Conservation (phyloP, 2,888 invertebrate species). For the Eupithecia centaureata region DNA sequence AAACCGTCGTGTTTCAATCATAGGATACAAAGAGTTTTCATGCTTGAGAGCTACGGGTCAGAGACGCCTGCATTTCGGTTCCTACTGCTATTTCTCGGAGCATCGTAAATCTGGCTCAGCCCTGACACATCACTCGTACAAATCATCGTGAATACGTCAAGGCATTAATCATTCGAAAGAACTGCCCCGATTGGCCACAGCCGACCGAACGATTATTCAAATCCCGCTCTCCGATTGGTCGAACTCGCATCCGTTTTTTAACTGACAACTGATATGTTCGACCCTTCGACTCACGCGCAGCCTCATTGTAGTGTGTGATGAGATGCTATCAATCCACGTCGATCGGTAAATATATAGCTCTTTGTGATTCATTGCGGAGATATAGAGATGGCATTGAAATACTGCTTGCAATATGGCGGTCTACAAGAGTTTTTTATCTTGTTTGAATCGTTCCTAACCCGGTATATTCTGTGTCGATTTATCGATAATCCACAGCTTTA, state of each 20-base stretch:
- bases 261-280: constrained; percentile 80
- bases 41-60: neutral
- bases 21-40: neutral
- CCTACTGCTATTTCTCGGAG: constrained; percentile 12
- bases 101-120: constrained; percentile 69
- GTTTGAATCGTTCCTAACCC: constrained; percentile 29
- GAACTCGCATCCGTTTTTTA: constrained; percentile 68
- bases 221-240: constrained; percentile 73
- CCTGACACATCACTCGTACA: constrained; percentile 69
- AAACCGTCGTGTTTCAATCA: neutral
- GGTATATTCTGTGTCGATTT: constrained; percentile 23
- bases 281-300: constrained; percentile 80
- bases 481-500: constrained; percentile 30
- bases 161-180: constrained; percentile 79
- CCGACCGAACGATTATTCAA: constrained; percentile 82
- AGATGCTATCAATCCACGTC: constrained; percentile 53
- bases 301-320: constrained; percentile 63
- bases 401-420: constrained; percentile 45
- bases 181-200: constrained; percentile 74
- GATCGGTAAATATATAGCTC: constrained; percentile 54
- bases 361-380: constrained; percentile 49
- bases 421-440: constrained; percentile 35
- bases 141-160: constrained; percentile 79
- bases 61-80: neutral
- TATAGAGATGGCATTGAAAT: constrained; percentile 46